These are phyloP conservation scores for Sphaerodactylus townsendi DNA, from an alignment of 2,113 vertebrate genomes.

Conservation along the genomic window DNA sequence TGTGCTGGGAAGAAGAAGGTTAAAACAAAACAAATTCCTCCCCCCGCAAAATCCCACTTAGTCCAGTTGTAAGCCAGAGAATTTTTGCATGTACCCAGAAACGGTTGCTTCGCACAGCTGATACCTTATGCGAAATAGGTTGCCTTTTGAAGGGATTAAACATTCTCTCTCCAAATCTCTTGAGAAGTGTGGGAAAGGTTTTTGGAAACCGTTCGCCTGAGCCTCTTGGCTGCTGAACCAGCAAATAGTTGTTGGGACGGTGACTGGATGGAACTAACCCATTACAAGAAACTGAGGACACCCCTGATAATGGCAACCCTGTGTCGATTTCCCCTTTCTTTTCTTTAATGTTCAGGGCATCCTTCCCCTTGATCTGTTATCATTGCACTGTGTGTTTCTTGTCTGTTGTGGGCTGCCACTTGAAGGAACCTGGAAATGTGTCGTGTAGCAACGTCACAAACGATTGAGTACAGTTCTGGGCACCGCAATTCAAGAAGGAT, in stretches of 20 bases:
- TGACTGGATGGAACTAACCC: background rate
- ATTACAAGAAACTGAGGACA: background rate
- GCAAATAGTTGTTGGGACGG: background rate
- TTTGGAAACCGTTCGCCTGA: background rate
- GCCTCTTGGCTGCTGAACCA: background rate
- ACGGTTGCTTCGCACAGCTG: background rate
- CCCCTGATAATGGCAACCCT: background rate
- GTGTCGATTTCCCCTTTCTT: background rate
- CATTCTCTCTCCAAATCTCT: background rate
- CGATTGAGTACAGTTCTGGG: too few relatives aligned
- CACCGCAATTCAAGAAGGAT: too few relatives aligned
- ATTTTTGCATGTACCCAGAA: constrained; percentile 3
- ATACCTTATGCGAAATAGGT: constrained; percentile 20
- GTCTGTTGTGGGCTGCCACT: background rate
- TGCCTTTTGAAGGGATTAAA: constrained; percentile 27
- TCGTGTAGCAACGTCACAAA: background rate
- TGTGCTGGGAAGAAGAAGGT: background rate
- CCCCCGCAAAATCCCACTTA: background rate
- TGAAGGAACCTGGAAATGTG: too few relatives aligned
- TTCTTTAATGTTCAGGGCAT: too few relatives aligned
- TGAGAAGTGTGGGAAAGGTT: constrained; percentile 31
- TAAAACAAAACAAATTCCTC: background rate
- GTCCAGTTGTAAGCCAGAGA: constrained; percentile 37
- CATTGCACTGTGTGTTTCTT: background rate
- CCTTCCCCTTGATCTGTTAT: background rate